Conservation (phyloP, 2,797 vertebrate genomes). For the Ctenopoma kingsleyae region DNA sequence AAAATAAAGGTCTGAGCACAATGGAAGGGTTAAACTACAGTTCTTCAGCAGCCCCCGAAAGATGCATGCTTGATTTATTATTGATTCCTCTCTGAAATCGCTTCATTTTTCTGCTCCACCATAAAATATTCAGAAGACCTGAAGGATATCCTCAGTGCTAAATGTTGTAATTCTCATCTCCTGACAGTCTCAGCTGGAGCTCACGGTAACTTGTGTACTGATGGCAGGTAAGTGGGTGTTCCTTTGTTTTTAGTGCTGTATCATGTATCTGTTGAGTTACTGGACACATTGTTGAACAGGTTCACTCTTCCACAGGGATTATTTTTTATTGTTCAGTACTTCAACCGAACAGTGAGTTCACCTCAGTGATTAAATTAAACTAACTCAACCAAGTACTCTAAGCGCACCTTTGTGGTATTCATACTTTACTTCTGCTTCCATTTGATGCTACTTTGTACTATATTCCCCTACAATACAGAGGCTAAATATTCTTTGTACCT, state of each 20-base stretch:
- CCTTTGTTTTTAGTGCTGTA: slow-evolving; percentile 26
- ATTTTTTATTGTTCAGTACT: not conserved
- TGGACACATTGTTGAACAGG: not conserved
- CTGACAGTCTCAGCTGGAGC: slow-evolving; percentile 25
- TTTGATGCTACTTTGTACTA: not conserved
- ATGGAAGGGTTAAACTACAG: slow-evolving; percentile 58
- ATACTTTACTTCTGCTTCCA: not conserved
- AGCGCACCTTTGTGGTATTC: not conserved
- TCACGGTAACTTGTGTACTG: slow-evolving; percentile 55
- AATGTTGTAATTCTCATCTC: slow-evolving; percentile 46
- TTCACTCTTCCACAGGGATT: not conserved
- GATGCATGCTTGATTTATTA: slow-evolving; percentile 72
- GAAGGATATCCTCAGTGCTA: slow-evolving; percentile 58
- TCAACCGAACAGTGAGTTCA: not conserved
- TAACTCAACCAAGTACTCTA: not conserved
- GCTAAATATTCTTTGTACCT: not conserved
- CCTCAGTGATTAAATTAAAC: not conserved
- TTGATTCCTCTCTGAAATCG: slow-evolving; percentile 64
- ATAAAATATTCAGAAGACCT: slow-evolving; percentile 70
- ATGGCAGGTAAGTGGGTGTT: slow-evolving; percentile 37
- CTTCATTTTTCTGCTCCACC: slow-evolving; percentile 41
- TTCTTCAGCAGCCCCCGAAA: slow-evolving; percentile 47
- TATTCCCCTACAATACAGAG: not conserved
- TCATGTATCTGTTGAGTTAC: not conserved
- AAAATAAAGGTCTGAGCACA: slow-evolving; percentile 31